Evolutionary conservation across 92 coral and sea anemone species (phyloP).

Genomic region (Pocillopora meandrina): DNA sequence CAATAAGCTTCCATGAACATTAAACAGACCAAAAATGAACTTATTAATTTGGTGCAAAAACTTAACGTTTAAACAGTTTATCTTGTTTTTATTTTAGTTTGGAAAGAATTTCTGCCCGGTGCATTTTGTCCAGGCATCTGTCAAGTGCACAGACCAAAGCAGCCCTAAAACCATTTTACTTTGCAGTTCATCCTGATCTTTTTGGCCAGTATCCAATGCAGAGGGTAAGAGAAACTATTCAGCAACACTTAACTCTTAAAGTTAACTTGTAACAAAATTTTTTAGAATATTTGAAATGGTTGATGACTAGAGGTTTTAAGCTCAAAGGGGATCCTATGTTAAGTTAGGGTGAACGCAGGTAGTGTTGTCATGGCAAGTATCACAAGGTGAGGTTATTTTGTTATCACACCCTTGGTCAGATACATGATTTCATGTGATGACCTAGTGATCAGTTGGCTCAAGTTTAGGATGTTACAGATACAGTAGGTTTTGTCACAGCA

Average conservation of each 20-base stretch:
- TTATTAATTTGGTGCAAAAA: not conserved
- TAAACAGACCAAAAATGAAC: not conserved
- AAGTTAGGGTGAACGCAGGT: too few relatives aligned
- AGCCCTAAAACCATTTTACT: slow-evolving; percentile 88
- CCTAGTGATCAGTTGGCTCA: too few relatives aligned
- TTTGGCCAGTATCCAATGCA: slow-evolving; percentile 84
- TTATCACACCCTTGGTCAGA: too few relatives aligned
- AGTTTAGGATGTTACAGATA: too few relatives aligned
- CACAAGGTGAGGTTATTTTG: too few relatives aligned
- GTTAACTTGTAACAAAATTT: not conserved
- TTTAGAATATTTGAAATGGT: too few relatives aligned
- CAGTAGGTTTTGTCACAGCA: too few relatives aligned
- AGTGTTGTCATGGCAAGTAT: too few relatives aligned
- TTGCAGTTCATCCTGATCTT: slow-evolving; percentile 92
- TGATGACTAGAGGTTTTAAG: too few relatives aligned
- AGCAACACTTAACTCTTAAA: not conserved
- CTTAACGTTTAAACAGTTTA: not conserved
- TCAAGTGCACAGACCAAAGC: slow-evolving; percentile 82
- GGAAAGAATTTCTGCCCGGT: slow-evolving; percentile 4
- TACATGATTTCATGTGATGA: too few relatives aligned
- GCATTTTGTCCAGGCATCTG: slow-evolving; percentile 44
- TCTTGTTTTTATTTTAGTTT: slow-evolving; percentile 2
- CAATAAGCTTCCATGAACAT: too few relatives aligned
- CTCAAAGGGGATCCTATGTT: too few relatives aligned
- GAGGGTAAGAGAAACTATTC: slow-evolving; percentile 51